Evolutionary conservation across 2,113 vertebrate genomes (phyloP).

Genomic region (Erythrolamprus reginae): DNA sequence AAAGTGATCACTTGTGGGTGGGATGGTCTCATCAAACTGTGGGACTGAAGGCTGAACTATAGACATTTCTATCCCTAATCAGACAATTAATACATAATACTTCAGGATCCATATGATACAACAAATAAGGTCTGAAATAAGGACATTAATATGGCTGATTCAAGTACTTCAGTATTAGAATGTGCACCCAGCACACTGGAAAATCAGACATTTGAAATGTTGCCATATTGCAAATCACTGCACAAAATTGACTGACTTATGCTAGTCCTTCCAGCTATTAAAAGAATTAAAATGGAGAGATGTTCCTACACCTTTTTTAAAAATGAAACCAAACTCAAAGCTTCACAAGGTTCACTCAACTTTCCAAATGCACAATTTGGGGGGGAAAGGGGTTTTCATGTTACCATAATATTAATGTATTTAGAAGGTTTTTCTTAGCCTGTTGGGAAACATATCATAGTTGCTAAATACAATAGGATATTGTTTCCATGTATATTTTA

Average conservation of each 20-base stretch:
- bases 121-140: constrained; percentile 1
- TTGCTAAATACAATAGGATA: neutral
- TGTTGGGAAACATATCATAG: constrained; percentile 6
- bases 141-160: constrained; percentile 4
- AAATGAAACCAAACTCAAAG: constrained; percentile 24
- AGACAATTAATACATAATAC: neutral
- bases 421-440: neutral
- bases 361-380: neutral
- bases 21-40: constrained; percentile 97
- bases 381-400: constrained; percentile 1
- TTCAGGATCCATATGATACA: constrained; percentile 10
- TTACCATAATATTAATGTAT: neutral
- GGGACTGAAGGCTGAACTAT: constrained; percentile 74
- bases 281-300: constrained; percentile 22
- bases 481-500: constrained; percentile 5
- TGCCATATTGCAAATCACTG: constrained; percentile 22
- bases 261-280: constrained; percentile 44
- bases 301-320: constrained; percentile 36
- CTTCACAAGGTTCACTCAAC: neutral
- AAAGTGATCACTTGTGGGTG: constrained; percentile 98
- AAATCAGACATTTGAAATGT: neutral
- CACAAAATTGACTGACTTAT: constrained; percentile 35
- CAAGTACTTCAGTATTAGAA: neutral
- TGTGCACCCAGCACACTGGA: constrained; percentile 11
- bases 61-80: neutral